Evolutionary conservation across 1,140 invertebrate species (phyloP), one percentile per base, ranked within the genome.

Genomic region (Bombus terrestris): DNA sequence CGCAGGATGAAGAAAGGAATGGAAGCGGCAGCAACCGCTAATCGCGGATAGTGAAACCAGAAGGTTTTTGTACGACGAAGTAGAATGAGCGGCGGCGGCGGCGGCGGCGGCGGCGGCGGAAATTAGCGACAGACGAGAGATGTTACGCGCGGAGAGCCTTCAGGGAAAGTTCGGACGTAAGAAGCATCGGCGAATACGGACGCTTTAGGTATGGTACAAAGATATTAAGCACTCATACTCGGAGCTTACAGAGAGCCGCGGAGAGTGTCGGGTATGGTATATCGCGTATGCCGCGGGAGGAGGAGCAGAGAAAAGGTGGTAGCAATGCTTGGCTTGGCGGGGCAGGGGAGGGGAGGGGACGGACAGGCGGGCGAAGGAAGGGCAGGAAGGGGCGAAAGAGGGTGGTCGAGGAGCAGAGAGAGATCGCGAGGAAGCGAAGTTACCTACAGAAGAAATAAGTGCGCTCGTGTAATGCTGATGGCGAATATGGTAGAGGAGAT

Each of bases 381-480:
- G 62, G 69, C n/a, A 82, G 76, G 73, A 72, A 73, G 81, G 76
- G 69, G 83, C 69, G 77, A 35, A 82, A 89, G 81, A 78, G 85
- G 81, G 79, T 86, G 80, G 89, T n/a, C 39, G 82, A 86, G 86
- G 77, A 79, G 43, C 76, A 81, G 87, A 92, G 90, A 92, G 91
- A 90, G 91, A 91, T 71, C 83, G 90, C 86, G 91, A 92, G 91
- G 88, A 92, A 91, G 92, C 89, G 83, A 88, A 91, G 92, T 92
- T 94, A 94, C 92, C 93, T 93, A 92, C 93, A 91, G 93, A 94
- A 95, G 94, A 94, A 94, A 94, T 94, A 93, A 94, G 93, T 92
- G 93, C 92, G 93, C 93, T 91, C 90, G 92, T 94, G 93, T 94
- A 94, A 94, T 93, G 92, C 92, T 92, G 94, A 94, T 94, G 93